Evolutionary conservation across 2,888 invertebrate genomes (phyloP), one percentile per base, ranked within the genome.

Genomic region (Parthenolecanium corni): DNA sequence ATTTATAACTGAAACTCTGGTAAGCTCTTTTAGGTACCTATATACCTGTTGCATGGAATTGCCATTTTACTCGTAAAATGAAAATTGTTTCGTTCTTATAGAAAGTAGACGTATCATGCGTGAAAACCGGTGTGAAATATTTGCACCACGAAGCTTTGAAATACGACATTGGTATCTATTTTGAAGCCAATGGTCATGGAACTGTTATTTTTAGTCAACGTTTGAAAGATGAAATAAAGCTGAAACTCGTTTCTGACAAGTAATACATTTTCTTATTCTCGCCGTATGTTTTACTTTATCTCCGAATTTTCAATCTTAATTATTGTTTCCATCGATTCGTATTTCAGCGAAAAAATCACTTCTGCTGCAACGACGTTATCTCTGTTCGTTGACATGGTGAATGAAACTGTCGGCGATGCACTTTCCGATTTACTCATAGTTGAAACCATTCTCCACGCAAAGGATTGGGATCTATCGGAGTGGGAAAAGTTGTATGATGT

Each of bases 131-230:
- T 11, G 96, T 99, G 0, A 98, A 98, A 74, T 85, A 97, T 75
- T 77, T 99, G 21, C 97, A 98, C 73, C 88, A 89, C 71, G 87
- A 87, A 71, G 97, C 97, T 0, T 71, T 83, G 40, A 81, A 89
- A 62, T 96, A 84, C 76, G 96, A 98, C 72, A 82, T 98, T 69
- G 97, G 97, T 2, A 82, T 99, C 3, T 99, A 98, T 76, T 99
- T 99, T 75, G 98, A 99, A 73, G 97, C 98, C 0, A 98, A 98
- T 76, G 98, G 98, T 0, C 98, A 98, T 76, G 98, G 98, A 14
- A 98, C 97, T 0, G 86, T 91, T 1, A 76, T 92, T 0, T 92
- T 93, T 70, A 91, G 86, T 71, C 49, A 65, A 14, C 31, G 54
- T 20, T 31, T 63, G 14, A 31, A 31, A 31, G 31, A 31, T 9